Evolutionary conservation across 30 jellyfish, hydroid and myxozoan genomes (phyloP).

Genomic region (Pelagia noctiluca): DNA sequence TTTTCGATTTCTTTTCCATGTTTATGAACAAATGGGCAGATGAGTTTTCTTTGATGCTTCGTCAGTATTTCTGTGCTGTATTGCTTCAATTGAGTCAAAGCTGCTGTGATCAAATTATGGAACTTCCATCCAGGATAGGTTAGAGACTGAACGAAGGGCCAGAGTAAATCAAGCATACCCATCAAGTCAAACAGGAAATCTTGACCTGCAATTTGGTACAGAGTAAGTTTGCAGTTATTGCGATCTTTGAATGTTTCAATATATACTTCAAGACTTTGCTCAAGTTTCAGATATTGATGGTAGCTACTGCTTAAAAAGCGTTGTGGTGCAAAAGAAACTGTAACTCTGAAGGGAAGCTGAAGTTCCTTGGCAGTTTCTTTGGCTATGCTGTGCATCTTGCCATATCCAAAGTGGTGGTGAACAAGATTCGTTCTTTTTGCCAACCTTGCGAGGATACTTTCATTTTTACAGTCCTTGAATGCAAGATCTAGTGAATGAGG

Average conservation of each 20-base stretch:
- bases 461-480: not conserved
- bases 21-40: too few relatives aligned
- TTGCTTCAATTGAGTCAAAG: not conserved
- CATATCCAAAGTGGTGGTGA: constrained; percentile 25
- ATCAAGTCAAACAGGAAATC: constrained; percentile 16
- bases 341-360: constrained; percentile 30
- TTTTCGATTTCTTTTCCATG: too few relatives aligned
- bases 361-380: constrained; percentile 34
- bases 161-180: constrained; percentile 17
- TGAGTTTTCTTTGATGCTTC: too few relatives aligned
- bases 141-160: constrained; percentile 24
- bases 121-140: constrained; percentile 23
- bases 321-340: constrained; percentile 40
- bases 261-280: constrained; percentile 24
- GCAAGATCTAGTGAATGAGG: too few relatives aligned
- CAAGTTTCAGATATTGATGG: constrained; percentile 26
- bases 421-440: constrained; percentile 4
- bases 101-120: not conserved
- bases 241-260: constrained; percentile 37
- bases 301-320: constrained; percentile 44
- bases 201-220: constrained; percentile 33
- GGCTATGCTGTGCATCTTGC: constrained; percentile 42
- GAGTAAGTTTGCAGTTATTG: not conserved
- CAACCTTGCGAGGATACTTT: not conserved
- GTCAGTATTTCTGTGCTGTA: too few relatives aligned